phyloP scores from a whole-genome alignment of 2,113 vertebrate species.

The Tetrax tetrax region DNA sequence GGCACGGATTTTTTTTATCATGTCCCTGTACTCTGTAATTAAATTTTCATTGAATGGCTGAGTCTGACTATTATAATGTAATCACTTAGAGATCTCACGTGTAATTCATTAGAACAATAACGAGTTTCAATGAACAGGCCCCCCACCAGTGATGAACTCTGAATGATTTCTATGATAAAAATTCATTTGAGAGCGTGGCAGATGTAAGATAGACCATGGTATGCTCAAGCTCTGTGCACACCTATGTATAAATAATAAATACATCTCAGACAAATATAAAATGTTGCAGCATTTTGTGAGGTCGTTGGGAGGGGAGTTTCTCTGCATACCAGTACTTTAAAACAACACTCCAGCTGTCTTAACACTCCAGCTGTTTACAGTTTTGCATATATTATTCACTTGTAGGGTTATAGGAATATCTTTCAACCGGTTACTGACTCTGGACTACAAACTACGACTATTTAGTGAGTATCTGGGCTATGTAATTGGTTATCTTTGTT shows the following conservation, averaged over 20 bases:
- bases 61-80: slow-evolving; percentile 54
- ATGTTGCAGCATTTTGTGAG: neutral
- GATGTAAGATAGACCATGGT: neutral
- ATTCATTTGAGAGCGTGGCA: slow-evolving; percentile 22
- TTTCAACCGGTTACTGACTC: no score
- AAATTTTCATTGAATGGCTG: slow-evolving; percentile 65
- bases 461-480: no score
- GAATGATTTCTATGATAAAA: slow-evolving; percentile 35
- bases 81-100: slow-evolving; percentile 33
- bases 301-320: neutral
- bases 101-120: slow-evolving; percentile 71
- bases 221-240: neutral
- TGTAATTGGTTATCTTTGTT: no score
- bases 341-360: neutral
- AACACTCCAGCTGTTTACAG: neutral
- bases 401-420: neutral
- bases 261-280: neutral
- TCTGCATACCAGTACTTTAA: neutral
- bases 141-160: slow-evolving; percentile 42
- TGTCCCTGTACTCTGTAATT: slow-evolving; percentile 42
- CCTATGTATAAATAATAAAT: slow-evolving; percentile 19
- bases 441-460: no score
- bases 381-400: neutral
- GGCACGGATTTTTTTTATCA: neutral
- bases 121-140: slow-evolving; percentile 55